These are phyloP conservation scores for Anoplopoma fimbria DNA, from an alignment of 2,113 vertebrate species.

Conservation along the genomic window DNA sequence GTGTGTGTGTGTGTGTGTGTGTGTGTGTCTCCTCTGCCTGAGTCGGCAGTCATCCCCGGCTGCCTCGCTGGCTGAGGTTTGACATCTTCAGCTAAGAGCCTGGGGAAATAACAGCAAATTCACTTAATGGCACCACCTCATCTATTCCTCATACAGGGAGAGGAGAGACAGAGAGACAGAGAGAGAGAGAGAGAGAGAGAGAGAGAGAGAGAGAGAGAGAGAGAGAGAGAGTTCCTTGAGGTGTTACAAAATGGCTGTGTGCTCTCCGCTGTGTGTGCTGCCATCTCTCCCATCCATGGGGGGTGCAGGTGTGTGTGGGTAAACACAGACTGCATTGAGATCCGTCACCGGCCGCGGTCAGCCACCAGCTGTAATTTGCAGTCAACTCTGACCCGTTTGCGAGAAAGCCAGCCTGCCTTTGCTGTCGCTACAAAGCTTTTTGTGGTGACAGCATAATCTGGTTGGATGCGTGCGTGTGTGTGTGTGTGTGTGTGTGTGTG, in stretches of 20 bases:
- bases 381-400: constrained; percentile 72
- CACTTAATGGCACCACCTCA: constrained; percentile 82
- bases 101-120: constrained; percentile 84
- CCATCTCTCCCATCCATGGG: constrained; percentile 33
- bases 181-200: constrained; percentile 58
- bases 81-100: constrained; percentile 83
- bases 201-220: constrained; percentile 28
- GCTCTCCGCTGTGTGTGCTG: constrained; percentile 58
- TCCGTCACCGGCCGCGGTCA: constrained; percentile 59
- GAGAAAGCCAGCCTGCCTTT: constrained; percentile 37
- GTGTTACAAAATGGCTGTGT: constrained; percentile 78
- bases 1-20: constrained; percentile 34
- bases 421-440: constrained; percentile 40
- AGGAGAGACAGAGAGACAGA: constrained; percentile 11
- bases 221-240: constrained; percentile 68
- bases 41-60: constrained; percentile 77
- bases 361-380: constrained; percentile 74
- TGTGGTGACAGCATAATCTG: constrained; percentile 63
- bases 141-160: constrained; percentile 71
- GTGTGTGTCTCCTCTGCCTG: constrained; percentile 48
- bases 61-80: constrained; percentile 78
- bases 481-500: constrained; percentile 27
- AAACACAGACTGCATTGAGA: constrained; percentile 69
- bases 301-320: constrained; percentile 72
- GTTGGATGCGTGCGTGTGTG: constrained; percentile 32